These are phyloP conservation scores for Probosciger aterrimus DNA, from an alignment of 2,113 vertebrate species.

Conservation along the genomic window DNA sequence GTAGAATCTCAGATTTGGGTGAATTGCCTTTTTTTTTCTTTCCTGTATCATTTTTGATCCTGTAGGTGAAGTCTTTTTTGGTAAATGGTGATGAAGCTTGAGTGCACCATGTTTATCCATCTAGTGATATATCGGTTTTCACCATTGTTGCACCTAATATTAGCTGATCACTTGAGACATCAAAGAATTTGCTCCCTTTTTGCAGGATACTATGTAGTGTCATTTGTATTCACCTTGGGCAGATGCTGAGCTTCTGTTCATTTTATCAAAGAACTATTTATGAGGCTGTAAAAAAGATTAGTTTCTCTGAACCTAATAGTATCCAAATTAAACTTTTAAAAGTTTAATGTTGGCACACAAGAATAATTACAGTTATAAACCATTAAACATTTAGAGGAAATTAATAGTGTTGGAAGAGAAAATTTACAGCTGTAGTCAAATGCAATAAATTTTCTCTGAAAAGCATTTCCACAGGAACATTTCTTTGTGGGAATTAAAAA, in stretches of 20 bases:
- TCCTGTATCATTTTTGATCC: background rate
- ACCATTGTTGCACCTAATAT: background rate
- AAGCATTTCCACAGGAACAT: conserved; percentile 60
- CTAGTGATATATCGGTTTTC: background rate
- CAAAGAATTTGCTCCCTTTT: background rate
- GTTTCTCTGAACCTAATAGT: conserved; percentile 73
- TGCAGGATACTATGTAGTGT: background rate
- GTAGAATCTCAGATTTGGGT: background rate
- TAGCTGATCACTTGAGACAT: conserved; percentile 8
- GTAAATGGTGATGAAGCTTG: background rate
- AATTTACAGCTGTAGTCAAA: conserved; percentile 75
- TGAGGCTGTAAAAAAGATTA: conserved; percentile 83
- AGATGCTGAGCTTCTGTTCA: conserved; percentile 69
- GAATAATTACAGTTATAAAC: conserved; percentile 84
- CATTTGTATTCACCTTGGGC: conserved; percentile 74
- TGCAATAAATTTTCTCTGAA: conserved; percentile 71
- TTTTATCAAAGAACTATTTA: conserved; percentile 83
- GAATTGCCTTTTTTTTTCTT: background rate
- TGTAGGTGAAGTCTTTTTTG: background rate
- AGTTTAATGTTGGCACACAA: conserved; percentile 81
- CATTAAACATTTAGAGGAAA: conserved; percentile 80
- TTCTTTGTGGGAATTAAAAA: conserved; percentile 54
- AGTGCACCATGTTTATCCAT: background rate
- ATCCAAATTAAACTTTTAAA: conserved; percentile 85
- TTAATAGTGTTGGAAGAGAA: conserved; percentile 74